Conservation (phyloP, 2,797 vertebrate genomes). For the Natrix natrix region DNA sequence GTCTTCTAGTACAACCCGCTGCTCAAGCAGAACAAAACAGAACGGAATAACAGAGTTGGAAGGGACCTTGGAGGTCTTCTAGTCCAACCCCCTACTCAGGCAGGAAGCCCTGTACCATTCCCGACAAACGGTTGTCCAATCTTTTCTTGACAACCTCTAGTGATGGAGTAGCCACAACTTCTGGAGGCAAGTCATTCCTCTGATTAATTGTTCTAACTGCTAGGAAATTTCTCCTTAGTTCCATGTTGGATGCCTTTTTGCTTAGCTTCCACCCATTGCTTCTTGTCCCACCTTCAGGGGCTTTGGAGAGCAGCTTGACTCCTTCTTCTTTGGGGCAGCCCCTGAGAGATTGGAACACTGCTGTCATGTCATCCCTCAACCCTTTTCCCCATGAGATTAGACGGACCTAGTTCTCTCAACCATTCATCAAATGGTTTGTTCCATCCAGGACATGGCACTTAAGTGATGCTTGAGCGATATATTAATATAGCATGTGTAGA, state of each 20-base stretch:
- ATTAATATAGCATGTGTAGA: no score
- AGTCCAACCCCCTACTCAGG: neutral
- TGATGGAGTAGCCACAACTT: neutral
- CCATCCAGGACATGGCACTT: no score
- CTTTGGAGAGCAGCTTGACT: neutral
- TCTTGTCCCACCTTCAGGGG: neutral
- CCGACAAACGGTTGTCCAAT: fast-evolving
- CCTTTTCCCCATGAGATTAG: neutral
- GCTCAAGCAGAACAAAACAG: no score
- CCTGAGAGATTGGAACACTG: neutral
- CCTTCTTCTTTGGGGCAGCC: neutral
- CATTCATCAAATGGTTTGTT: neutral
- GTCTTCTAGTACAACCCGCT: no score
- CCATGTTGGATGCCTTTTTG: neutral
- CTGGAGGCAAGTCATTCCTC: neutral
- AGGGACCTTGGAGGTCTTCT: neutral
- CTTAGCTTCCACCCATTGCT: neutral
- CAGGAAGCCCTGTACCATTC: neutral
- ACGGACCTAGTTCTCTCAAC: neutral
- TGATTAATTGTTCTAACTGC: neutral
- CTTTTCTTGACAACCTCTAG: neutral
- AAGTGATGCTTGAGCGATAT: no score
- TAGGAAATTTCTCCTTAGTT: neutral
- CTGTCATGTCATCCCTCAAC: neutral
- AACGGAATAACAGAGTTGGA: no score